Base-by-base conservation (phyloP, 2,113 vertebrate genomes). In the Callopanchax toddi region DNA sequence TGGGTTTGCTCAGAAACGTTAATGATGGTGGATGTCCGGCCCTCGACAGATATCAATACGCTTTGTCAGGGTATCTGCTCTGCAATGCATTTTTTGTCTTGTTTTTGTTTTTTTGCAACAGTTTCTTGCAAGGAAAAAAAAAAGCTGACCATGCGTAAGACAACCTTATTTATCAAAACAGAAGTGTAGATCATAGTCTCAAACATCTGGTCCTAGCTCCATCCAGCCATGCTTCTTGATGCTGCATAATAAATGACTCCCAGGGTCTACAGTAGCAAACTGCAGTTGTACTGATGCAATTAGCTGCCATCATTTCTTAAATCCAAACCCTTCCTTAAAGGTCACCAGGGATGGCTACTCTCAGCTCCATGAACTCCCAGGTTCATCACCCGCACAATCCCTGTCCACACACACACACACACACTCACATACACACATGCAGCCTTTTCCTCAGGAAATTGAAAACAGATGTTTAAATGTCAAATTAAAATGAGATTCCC, bases 401-500 rank as follows among this genome's bases (percentile, higher is more conserved):
- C 56, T 18, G 6, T 54, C 42, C 57, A 36, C 60, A 3, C 66
- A 39, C 69, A 13, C 59, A 61, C 52, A 54, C 49, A 54, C 12
- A 17, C 45, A 32, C 29, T 8, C 29, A 32, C 29, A 32, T 9
- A 32, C 34, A 22, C n/a, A 10, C 36, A 49, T 12, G 5, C 67
- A 48, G 67, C 37, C 52, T 75, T 52, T 81, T 76, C 76, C 65
- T 59, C 44, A 85, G 84, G 86, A 92, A 89, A 92, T 91, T 90
- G 76, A 89, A 92, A 91, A 86, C 92, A 92, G 92, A 92, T 91
- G 91, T 82, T 74, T 86, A 91, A 91, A 92, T 90, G 90, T 92
- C 89, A 92, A 92, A 92, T 92, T 90, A 92, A 92, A 93, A 91
- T 90, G 84, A 92, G 89, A 90, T 91, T 90, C 86, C 84, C 16